These are phyloP conservation scores for Tineola bisselliella DNA, from an alignment of 2,888 invertebrate genomes.

Conservation along the genomic window DNA sequence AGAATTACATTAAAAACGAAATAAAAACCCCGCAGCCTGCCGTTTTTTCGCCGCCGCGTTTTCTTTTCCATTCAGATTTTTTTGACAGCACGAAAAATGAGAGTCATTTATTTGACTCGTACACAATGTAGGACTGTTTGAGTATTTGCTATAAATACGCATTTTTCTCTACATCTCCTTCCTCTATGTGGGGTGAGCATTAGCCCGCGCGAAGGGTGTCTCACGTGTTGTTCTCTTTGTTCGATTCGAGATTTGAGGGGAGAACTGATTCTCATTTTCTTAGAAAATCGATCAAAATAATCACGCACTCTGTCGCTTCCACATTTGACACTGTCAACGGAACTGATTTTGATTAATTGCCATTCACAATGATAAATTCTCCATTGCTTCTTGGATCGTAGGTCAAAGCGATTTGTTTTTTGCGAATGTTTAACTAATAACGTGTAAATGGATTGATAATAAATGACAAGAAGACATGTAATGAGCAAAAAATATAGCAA, in stretches of 20 bases:
- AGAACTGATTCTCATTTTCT: slow-evolving; percentile 59
- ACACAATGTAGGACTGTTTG: slow-evolving; percentile 70
- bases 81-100: slow-evolving; percentile 70
- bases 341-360: slow-evolving; percentile 13
- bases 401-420: slow-evolving; percentile 9
- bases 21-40: slow-evolving; percentile 57
- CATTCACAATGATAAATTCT: slow-evolving; percentile 2
- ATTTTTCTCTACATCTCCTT: slow-evolving; percentile 67
- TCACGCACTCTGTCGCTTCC: slow-evolving; percentile 40
- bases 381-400: slow-evolving; percentile 9
- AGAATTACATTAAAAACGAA: slow-evolving; percentile 66
- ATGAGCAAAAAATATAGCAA: slow-evolving; percentile 21
- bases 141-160: slow-evolving; percentile 70
- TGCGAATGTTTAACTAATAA: slow-evolving; percentile 3
- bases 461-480: background rate
- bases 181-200: slow-evolving; percentile 60
- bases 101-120: slow-evolving; percentile 68
- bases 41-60: slow-evolving; percentile 61
- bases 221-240: slow-evolving; percentile 63
- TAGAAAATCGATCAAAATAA: slow-evolving; percentile 64
- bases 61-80: slow-evolving; percentile 68
- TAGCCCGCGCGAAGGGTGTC: slow-evolving; percentile 59
- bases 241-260: slow-evolving; percentile 65
- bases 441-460: background rate
- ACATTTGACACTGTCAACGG: slow-evolving; percentile 53